Evolutionary conservation across 2,113 vertebrate genomes (phyloP).

Genomic region (Cephalopholis sonnerati): DNA sequence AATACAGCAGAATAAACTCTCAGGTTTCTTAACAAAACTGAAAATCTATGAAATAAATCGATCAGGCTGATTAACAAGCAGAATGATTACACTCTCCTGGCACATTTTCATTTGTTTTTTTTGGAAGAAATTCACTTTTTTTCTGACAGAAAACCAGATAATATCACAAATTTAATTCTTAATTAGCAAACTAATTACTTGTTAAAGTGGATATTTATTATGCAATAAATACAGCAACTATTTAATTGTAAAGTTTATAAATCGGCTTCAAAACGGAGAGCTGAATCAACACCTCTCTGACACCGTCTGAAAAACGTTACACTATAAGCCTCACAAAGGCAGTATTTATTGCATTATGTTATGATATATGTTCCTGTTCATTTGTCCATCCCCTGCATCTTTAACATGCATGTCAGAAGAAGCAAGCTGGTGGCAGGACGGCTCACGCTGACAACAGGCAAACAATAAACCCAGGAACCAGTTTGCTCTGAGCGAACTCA

Average conservation of each 20-base stretch:
- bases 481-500: slow-evolving; percentile 23
- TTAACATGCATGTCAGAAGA: slow-evolving; percentile 29
- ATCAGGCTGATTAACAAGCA: not conserved
- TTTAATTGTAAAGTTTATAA: slow-evolving; percentile 46
- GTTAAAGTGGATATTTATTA: slow-evolving; percentile 51
- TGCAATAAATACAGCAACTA: slow-evolving; percentile 58
- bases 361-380: slow-evolving; percentile 19
- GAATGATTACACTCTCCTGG: not conserved
- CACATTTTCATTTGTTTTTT: slow-evolving; percentile 16
- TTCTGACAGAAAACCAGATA: slow-evolving; percentile 15
- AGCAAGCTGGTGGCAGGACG: slow-evolving; percentile 61
- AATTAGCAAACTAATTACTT: slow-evolving; percentile 27
- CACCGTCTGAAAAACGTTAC: not conserved
- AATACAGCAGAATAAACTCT: not conserved
- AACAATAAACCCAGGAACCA: slow-evolving; percentile 3
- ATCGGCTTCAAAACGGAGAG: slow-evolving; percentile 16
- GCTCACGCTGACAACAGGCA: slow-evolving; percentile 24
- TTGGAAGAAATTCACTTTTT: not conserved
- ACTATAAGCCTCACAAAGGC: slow-evolving; percentile 45
- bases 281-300: not conserved
- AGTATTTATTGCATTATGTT: slow-evolving; percentile 37
- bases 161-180: not conserved
- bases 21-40: slow-evolving; percentile 7
- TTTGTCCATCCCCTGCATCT: not conserved
- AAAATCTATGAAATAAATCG: not conserved